phyloP scores from a whole-genome alignment of 2,888 invertebrate genomes.

The Himalopsyche anomala region DNA sequence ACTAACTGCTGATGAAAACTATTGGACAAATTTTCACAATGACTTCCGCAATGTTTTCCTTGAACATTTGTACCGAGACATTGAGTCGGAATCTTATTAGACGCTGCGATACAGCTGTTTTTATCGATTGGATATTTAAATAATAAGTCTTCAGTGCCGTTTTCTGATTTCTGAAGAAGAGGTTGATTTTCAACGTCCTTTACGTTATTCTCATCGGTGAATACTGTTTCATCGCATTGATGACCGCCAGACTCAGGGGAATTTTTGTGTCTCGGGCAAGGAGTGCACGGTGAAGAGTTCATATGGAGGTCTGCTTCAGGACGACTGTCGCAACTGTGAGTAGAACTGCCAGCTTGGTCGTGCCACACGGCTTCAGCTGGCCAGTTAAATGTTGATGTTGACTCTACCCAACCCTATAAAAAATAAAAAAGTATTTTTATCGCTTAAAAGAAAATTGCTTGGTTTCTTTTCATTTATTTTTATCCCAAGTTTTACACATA shows the following conservation, averaged over 20 bases:
- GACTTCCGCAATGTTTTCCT: conserved; percentile 32
- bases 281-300: conserved; percentile 65
- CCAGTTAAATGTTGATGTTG: conserved; percentile 77
- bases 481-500: no score
- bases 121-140: background rate
- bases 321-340: conserved; percentile 79
- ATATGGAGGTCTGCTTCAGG: conserved; percentile 79
- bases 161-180: background rate
- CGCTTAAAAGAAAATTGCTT: no score
- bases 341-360: conserved; percentile 76
- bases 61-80: background rate
- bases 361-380: conserved; percentile 75
- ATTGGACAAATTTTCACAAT: conserved; percentile 45
- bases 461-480: no score
- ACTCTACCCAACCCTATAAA: conserved; percentile 66
- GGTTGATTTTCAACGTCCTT: background rate
- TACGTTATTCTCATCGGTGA: background rate
- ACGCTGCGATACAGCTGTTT: background rate
- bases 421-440: background rate
- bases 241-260: conserved; percentile 47
- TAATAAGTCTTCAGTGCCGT: background rate
- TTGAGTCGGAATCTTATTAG: background rate
- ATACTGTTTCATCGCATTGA: conserved; percentile 28
- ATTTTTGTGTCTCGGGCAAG: conserved; percentile 45
- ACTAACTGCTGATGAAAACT: conserved; percentile 63